Percentiles rank a stretch among this genome's conserved stretches.
Conservation (phyloP, 2,113 vertebrate species). For the Poecile atricapillus region DNA sequence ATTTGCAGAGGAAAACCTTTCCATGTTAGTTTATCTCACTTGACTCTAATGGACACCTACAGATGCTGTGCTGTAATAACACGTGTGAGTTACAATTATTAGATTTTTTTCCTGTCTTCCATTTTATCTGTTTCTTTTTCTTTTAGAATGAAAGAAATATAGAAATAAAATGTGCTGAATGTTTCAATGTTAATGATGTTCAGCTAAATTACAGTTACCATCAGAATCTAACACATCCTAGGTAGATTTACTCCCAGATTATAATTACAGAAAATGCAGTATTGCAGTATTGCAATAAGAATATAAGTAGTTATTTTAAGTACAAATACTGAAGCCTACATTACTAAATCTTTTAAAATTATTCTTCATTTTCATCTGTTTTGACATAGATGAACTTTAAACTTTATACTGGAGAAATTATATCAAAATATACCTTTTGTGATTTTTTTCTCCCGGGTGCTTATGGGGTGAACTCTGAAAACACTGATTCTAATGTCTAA, state of each 20-base stretch:
- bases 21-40: background rate
- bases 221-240: background rate
- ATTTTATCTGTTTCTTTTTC: background rate
- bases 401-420: background rate
- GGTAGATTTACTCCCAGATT: background rate
- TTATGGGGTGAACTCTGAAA: background rate
- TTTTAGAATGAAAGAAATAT: background rate
- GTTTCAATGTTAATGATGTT: background rate
- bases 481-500: background rate
- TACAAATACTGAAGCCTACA: background rate
- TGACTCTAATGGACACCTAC: slow-evolving; percentile 12
- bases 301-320: background rate
- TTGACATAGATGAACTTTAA: background rate
- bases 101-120: background rate
- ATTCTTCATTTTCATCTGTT: background rate
- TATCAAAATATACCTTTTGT: background rate
- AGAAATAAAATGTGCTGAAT: background rate
- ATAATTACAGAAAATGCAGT: background rate
- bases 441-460: background rate
- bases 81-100: background rate
- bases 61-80: background rate
- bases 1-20: slow-evolving; percentile 4
- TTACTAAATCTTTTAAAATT: background rate
- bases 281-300: background rate
- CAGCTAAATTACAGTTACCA: background rate